Evolutionary conservation across 1,140 invertebrate species (phyloP), one percentile per base, ranked within the genome.

Genomic region (Scaptomyza pallida): DNA sequence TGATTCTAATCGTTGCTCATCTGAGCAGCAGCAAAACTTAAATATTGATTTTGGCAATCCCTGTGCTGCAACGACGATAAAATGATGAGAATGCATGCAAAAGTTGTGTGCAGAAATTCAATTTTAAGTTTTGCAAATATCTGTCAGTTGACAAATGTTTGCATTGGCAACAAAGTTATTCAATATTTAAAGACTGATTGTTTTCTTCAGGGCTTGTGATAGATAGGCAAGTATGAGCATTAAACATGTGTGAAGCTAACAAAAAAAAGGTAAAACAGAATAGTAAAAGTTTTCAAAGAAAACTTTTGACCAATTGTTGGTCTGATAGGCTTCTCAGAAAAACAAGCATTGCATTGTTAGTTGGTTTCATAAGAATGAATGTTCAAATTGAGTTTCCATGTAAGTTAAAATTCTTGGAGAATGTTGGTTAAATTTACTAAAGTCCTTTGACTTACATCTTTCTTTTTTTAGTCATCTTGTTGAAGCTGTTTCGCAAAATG

Each of bases 341-440:
- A 16, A 45, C 16, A 72, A 60, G 33, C 71, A 57, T 21, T 41
- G 55, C 6, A n/a, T 40, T 26, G 33, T 15, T 6, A 9, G 16
- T 26, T 40, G 30, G 13, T 61, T 59, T 51, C 17, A 16, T 35
- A 37, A 16, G 12, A 61, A 45, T 44, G 17, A 48, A 74, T 56
- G 52, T 77, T 61, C n/a, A 86, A 80, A 86, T 85, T 85, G 77
- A 86, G 63, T 86, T 85, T 81, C 30, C 61, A 74, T 86, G 72
- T 75, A 40, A 19, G 19, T 16, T 23, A 33, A 57, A 59, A 17
- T 35, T 13, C 33, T 59, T 41, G 13, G 17, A 65, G 37, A 4
- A 56, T 50, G 13, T 26, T 26, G 33, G 45, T 44, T 45, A 30
- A 33, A 45, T 57, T 57, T 57, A 45, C 21, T 37, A 37, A 15